Evolutionary conservation across 2,797 vertebrate species (phyloP).

Genomic region (Esox lucius): DNA sequence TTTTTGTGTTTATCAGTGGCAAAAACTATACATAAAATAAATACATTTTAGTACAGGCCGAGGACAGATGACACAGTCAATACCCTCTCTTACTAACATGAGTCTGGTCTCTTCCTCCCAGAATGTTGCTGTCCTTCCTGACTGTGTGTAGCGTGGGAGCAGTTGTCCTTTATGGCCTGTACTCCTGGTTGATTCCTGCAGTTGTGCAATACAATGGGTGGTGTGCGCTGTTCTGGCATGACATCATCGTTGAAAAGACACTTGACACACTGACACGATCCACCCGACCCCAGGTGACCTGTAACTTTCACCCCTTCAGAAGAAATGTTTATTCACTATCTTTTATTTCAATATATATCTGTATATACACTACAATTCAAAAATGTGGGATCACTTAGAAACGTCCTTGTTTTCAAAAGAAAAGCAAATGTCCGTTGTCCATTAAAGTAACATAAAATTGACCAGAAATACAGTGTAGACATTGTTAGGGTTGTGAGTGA

Average conservation of each 20-base stretch:
- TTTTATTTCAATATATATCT: neutral
- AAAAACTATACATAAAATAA: too few relatives aligned
- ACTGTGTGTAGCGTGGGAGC: slow-evolving; percentile 15
- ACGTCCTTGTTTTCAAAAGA: too few relatives aligned
- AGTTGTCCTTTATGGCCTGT: slow-evolving; percentile 38
- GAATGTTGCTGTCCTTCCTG: slow-evolving; percentile 52
- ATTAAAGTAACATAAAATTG: too few relatives aligned
- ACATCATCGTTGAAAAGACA: slow-evolving; percentile 43
- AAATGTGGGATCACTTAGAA: too few relatives aligned
- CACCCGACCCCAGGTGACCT: slow-evolving; percentile 58
- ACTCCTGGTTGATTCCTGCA: slow-evolving; percentile 37
- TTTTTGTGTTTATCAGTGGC: too few relatives aligned
- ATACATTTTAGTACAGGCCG: too few relatives aligned
- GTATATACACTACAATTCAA: too few relatives aligned
- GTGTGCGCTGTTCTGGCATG: slow-evolving; percentile 55
- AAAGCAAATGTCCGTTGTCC: too few relatives aligned
- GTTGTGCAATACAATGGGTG: slow-evolving; percentile 34
- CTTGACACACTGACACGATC: slow-evolving; percentile 44
- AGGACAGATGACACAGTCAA: neutral
- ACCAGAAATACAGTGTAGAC: too few relatives aligned
- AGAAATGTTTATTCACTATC: neutral
- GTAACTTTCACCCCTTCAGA: neutral
- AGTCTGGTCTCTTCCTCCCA: slow-evolving; percentile 4
- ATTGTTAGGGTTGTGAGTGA: too few relatives aligned
- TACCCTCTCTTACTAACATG: neutral